Base-by-base conservation (phyloP, 2,888 invertebrate genomes). In the Morpho achilles region DNA sequence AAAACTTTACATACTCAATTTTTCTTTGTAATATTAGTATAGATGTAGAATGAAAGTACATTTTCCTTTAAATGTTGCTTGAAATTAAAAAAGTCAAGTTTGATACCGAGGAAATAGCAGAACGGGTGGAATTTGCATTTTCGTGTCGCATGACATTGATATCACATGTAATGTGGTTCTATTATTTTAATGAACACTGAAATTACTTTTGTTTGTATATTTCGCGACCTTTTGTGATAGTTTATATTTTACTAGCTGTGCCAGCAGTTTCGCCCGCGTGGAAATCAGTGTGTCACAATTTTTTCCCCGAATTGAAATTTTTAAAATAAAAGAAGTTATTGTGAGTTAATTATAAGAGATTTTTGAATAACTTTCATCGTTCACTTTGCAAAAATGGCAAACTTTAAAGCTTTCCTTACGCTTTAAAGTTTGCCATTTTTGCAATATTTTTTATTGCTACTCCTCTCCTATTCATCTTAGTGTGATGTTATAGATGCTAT, bases 121-220 rank as follows among this genome's bases (percentile, higher is more conserved):
- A 72, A 70, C 71, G 69, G 65, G 54, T 46, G 67, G 68, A 62
- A 87, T 88, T 87, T 79, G 84, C 87, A 87, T 87, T 84, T 86
- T 81, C 87, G 87, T 88, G 87, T 79, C 55, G 73, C 87, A 88
- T 87, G 87, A 83, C 67, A 67, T 73, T 60, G 77, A 81, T 80
- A 79, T 75, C 74, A 66, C 73, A 72, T 75, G 74, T 71, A 74
- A 73, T 77, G 74, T 78, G 79, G 75, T 74, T 80, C 75, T 75
- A 80, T 76, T 77, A 81, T 82, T 85, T 82, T 82, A 83, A 86
- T 84, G 53, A 80, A 79, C 80, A 81, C 80, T 74, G 77, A 81
- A 79, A 79, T 77, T 79, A 77, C 78, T 75, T 80, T 73, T 72
- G 58, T 52, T 52, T 32, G 8, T 10, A 52, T 39, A 46, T 7